Evolutionary conservation across 2,113 vertebrate genomes (phyloP).

Genomic region (Tringa solitaria): DNA sequence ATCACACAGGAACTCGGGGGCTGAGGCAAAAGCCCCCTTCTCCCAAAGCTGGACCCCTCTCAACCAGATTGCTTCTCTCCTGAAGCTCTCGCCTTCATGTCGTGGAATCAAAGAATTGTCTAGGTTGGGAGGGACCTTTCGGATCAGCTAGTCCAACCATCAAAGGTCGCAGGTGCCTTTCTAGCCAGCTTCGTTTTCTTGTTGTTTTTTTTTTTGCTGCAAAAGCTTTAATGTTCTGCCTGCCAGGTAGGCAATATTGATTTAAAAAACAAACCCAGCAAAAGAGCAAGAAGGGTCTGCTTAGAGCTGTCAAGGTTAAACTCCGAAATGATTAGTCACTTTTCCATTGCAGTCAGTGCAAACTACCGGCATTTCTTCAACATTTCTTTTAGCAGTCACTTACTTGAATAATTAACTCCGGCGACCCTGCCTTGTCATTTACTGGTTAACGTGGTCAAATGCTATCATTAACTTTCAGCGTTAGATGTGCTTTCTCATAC

Average conservation of each 20-base stretch:
- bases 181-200: background rate
- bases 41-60: background rate
- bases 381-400: slow-evolving; percentile 46
- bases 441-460: slow-evolving; percentile 38
- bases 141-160: too few relatives aligned
- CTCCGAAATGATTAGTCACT: slow-evolving; percentile 37
- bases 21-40: background rate
- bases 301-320: slow-evolving; percentile 43
- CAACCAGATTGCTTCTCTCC: background rate
- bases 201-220: background rate
- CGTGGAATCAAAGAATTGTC: too few relatives aligned
- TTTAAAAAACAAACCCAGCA: slow-evolving; percentile 2
- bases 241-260: background rate
- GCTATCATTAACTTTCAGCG: background rate
- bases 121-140: too few relatives aligned
- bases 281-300: slow-evolving; percentile 14
- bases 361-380: slow-evolving; percentile 25
- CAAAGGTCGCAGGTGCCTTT: background rate
- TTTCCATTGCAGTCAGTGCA: slow-evolving; percentile 39
- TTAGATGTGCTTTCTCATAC: slow-evolving; percentile 11
- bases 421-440: slow-evolving; percentile 33
- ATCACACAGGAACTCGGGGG: accelerated
- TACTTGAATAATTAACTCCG: slow-evolving; percentile 66
- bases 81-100: background rate
- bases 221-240: background rate